Base-by-base conservation (phyloP, 2,888 invertebrate genomes). In the Autographa pulchrina region DNA sequence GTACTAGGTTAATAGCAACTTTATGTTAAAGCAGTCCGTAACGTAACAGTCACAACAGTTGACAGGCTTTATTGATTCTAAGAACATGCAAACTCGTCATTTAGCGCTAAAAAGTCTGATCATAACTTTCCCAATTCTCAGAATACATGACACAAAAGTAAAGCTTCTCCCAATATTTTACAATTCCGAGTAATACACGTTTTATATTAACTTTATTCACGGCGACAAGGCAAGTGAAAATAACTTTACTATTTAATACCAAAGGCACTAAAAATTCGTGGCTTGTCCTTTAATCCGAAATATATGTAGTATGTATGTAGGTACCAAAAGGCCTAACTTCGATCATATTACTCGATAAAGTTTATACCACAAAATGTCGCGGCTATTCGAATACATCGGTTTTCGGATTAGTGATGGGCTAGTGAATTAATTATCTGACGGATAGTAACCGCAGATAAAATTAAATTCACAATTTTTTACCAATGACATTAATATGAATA, bases 261-360 rank as follows among this genome's bases (percentile, higher is more conserved):
- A 74, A 67, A 68, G 63, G 59, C 65, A 69, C 70, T 81, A 65
- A 80, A 69, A 80, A 78, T 78, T 78, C 76, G 66, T 66, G 59
- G 61, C 67, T 65, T 72, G 68, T 69, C 69, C 70, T 62, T n/a
- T 31, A 58, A 62, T 43, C 62, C 8, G 65, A 65, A 81, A 75
- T 81, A 75, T 75, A 14, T 35, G 35, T 35, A 43, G 16, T 14
- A 43, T 6, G 16, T 54, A 20, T 11, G 54, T 54, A 20, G 9
- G 54, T 20, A 20, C 20, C 18, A 5, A 68, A 35, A 62, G 72
- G 62, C 65, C 74, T 62, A 69, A 80, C 75, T 81, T 78, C 74
- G 74, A 83, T 83, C 81, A 83, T 80, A 75, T 75, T 73, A 78
- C 70, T 68, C 75, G 78, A 81, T 83, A 78, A 75, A 81, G 60